A percentile compares a stretch with the other conserved stretches of the same genome.
phyloP scores from a whole-genome alignment of 2,888 invertebrate species.

The Neoitamus cyanurus region DNA sequence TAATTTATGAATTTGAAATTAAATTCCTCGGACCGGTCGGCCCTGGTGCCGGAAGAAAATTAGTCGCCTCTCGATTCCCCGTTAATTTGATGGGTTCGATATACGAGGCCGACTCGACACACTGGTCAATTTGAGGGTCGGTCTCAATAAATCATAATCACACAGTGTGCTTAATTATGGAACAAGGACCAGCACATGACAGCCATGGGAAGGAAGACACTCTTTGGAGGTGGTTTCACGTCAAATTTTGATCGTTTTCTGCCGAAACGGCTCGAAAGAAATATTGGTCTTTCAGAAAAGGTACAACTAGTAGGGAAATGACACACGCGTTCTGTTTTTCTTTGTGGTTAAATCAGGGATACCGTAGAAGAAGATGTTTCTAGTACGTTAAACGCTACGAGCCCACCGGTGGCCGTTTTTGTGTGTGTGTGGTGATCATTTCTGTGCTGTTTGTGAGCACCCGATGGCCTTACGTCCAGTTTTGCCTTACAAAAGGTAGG shows the following conservation, averaged over 20 bases:
- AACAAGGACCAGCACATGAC: not conserved
- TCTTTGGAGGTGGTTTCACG: not conserved
- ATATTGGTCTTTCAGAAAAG: too few species aligned
- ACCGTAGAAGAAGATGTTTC: too few species aligned
- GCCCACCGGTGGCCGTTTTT: too few species aligned
- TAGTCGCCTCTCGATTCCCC: conserved; percentile 30
- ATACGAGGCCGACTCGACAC: not conserved
- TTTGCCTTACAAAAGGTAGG: too few species aligned
- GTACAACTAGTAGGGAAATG: too few species aligned
- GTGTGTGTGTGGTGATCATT: too few species aligned
- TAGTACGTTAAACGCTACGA: too few species aligned
- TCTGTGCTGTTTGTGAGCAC: too few species aligned
- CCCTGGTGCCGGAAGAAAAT: conserved; percentile 37
- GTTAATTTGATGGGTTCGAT: conserved; percentile 38
- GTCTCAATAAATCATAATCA: conserved; percentile 32
- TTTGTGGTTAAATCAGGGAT: too few species aligned
- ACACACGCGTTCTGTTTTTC: too few species aligned
- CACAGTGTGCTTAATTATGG: conserved; percentile 16
- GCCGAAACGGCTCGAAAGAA: too few species aligned
- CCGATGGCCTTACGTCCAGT: too few species aligned
- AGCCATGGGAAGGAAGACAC: not conserved
- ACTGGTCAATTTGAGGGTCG: conserved; percentile 19
- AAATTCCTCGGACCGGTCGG: conserved; percentile 39
- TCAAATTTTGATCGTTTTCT: not conserved
- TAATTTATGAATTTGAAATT: conserved; percentile 51